Evolutionary conservation across 2,888 invertebrate genomes (phyloP).

Genomic region (Agrochola lota): DNA sequence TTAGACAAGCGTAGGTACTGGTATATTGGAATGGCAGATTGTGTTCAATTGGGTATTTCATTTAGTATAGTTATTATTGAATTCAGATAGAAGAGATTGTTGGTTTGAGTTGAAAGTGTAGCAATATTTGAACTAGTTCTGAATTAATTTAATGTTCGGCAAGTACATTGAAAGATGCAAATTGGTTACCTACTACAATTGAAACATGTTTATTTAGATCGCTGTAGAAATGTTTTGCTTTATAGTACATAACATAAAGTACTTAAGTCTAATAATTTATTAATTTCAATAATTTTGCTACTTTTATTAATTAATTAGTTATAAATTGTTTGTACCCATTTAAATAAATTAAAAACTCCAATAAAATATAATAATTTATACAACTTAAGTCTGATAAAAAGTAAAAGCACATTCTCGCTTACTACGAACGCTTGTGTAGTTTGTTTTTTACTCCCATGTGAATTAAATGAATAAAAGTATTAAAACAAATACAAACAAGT

Average conservation of each 20-base stretch:
- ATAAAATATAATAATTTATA: no score
- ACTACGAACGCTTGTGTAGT: not conserved
- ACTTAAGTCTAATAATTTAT: no score
- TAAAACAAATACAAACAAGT: not conserved
- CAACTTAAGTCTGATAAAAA: not conserved
- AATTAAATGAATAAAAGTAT: not conserved
- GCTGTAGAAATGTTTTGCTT: not conserved
- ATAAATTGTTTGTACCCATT: no score
- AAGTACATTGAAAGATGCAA: slow-evolving; percentile 9
- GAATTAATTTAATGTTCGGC: slow-evolving; percentile 1
- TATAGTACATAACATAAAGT: not conserved
- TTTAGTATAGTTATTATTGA: slow-evolving; percentile 19
- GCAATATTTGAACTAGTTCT: not conserved
- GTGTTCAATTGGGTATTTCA: slow-evolving; percentile 33
- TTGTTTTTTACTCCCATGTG: not conserved
- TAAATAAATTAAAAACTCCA: no score
- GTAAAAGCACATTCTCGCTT: not conserved
- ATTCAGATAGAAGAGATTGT: slow-evolving; percentile 7
- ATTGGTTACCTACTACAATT: not conserved
- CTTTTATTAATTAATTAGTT: no score
- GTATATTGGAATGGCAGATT: slow-evolving; percentile 26
- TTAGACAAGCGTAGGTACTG: slow-evolving; percentile 39
- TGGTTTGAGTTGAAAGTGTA: not conserved
- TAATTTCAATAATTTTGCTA: no score
- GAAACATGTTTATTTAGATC: not conserved